Evolutionary conservation across 35 echinoderm and acorn worm genomes (phyloP), one percentile per base, ranked within the genome.

Genomic region (Heliocidaris tuberculata): DNA sequence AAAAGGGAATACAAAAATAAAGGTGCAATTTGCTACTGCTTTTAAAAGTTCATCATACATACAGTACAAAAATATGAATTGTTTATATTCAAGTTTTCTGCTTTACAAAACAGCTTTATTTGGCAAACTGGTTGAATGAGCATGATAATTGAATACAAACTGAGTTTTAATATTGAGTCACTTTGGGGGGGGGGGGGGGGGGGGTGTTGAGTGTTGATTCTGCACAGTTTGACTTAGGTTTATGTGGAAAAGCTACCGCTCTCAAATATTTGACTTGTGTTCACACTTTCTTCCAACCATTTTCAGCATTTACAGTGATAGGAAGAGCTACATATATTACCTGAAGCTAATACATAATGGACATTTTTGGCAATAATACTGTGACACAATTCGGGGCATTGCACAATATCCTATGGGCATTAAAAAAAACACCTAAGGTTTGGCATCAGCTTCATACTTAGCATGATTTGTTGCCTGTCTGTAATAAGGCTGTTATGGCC

Each of bases 1-100:
- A 78, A n/a, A 78, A n/a, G 27, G 65, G 65, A 78, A 78, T 78
- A 78, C 65, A 78, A 78, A 78, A 78, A 78, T 78, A 78, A 78
- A 78, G 21, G 19, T 27, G 65, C 21, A 21, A 78, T 27, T n/a
- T 24, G 7, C 65, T 78, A 27, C 27, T 27, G 7, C n/a, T n/a
- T n/a, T n/a, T n/a, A n/a, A n/a, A 78, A 7, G 0, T 78, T 78
- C 65, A 78, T 78, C 65, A n/a, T 8, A 27, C 7, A 78, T n/a
- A 27, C 6, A 21, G 35, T n/a, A 78, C 19, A 78, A 78, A 78
- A 24, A 78, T 7, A 78, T 78, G 4, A 78, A 78, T 78, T 78
- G 10, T 56, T 56, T 9, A 42, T 42, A 42, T 42, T 56, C 15
- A 12, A 56, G 15, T 56, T 2, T 10, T 56, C 65, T 78, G 65